These are phyloP conservation scores for Ctenoplectra terminalis DNA, from an alignment of 1,140 invertebrate species.

Conservation along the genomic window DNA sequence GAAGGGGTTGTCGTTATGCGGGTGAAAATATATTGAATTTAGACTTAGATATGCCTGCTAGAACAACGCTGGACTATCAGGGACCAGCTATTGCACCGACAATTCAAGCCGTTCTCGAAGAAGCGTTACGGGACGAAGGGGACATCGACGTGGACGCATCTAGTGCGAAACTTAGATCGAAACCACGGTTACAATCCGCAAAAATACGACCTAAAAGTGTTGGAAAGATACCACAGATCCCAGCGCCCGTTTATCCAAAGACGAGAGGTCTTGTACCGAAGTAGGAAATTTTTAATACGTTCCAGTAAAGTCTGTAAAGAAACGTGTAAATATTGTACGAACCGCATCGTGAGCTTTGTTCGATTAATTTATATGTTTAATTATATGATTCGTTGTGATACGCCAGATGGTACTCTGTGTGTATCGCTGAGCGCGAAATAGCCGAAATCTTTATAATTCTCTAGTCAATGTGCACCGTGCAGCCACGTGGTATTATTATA, in stretches of 20 bases:
- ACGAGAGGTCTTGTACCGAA: slow-evolving; percentile 86
- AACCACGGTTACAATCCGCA: slow-evolving; percentile 74
- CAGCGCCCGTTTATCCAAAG: slow-evolving; percentile 83
- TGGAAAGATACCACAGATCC: slow-evolving; percentile 75
- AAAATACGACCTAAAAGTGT: slow-evolving; percentile 76
- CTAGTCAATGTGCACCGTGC: slow-evolving; percentile 76
- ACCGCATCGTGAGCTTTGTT: slow-evolving; percentile 41
- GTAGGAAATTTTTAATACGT: slow-evolving; percentile 69
- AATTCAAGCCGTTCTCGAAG: slow-evolving; percentile 89
- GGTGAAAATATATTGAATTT: slow-evolving; percentile 93
- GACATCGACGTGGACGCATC: slow-evolving; percentile 89
- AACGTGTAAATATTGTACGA: slow-evolving; percentile 63
- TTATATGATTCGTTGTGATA: slow-evolving; percentile 34
- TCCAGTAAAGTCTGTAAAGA: slow-evolving; percentile 49
- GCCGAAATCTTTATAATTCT: slow-evolving; percentile 69
- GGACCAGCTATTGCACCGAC: slow-evolving; percentile 88
- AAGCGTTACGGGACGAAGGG: slow-evolving; percentile 88
- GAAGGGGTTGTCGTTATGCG: slow-evolving; percentile 85
- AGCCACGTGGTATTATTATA: slow-evolving; percentile 65
- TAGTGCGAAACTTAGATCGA: slow-evolving; percentile 73
- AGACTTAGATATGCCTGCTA: slow-evolving; percentile 90
- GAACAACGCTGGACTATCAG: slow-evolving; percentile 92
- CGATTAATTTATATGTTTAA: slow-evolving; percentile 34
- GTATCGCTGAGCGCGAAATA: slow-evolving; percentile 31
- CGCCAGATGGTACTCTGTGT: slow-evolving; percentile 20